These are phyloP conservation scores for Teleopsis dalmanni DNA, from an alignment of 1,140 invertebrate species.

Conservation along the genomic window DNA sequence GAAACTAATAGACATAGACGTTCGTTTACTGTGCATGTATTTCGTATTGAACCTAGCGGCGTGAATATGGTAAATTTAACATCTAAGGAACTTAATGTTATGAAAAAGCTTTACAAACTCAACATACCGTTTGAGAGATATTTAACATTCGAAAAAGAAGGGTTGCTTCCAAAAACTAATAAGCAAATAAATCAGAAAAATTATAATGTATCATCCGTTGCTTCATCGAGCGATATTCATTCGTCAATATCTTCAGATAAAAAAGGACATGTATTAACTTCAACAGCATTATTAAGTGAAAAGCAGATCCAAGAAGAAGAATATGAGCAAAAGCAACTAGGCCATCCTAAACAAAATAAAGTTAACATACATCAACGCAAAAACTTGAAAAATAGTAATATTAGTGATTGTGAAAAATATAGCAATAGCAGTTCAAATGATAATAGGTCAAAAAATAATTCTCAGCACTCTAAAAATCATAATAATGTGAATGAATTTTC, in stretches of 20 bases:
- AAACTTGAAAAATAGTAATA: conserved; percentile 5
- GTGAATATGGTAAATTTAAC: conserved; percentile 42
- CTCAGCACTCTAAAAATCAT: too few species aligned
- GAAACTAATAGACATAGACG: conserved; percentile 31
- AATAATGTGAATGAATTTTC: too few species aligned
- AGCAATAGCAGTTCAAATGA: conserved; percentile 26
- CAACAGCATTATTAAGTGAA: conserved; percentile 30
- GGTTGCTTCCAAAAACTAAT: too few species aligned
- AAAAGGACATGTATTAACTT: conserved; percentile 26
- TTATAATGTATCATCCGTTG: conserved; percentile 10
- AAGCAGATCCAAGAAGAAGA: conserved; percentile 22
- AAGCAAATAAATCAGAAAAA: too few species aligned
- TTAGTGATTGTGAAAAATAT: conserved; percentile 14
- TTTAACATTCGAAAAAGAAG: conserved; percentile 35
- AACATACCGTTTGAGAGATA: conserved; percentile 41
- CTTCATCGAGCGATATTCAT: conserved; percentile 17
- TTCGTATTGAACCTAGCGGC: conserved; percentile 46
- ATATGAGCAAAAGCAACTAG: conserved; percentile 8
- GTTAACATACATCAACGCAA: not conserved
- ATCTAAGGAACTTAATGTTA: conserved; percentile 37
- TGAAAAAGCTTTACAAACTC: conserved; percentile 38
- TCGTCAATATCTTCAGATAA: conserved; percentile 21
- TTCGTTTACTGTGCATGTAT: conserved; percentile 51
- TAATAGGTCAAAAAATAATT: too few species aligned
- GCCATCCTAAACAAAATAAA: not conserved